Evolutionary conservation across 2,113 vertebrate genomes (phyloP).

Genomic region (Carollia perspicillata): DNA sequence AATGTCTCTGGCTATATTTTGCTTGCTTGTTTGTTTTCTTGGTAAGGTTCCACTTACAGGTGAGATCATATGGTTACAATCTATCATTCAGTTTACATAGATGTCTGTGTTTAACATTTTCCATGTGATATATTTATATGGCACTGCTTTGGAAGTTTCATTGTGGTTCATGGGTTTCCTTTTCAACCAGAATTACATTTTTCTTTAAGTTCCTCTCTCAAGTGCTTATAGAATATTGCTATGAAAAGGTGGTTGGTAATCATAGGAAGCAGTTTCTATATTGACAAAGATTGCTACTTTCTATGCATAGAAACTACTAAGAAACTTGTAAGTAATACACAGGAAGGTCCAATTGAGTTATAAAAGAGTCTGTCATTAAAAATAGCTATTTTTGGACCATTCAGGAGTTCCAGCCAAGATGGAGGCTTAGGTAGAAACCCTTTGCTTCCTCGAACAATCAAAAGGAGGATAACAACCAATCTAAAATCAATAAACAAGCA

Average conservation of each 20-base stretch:
- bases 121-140: neutral
- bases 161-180: constrained; percentile 33
- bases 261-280: constrained; percentile 31
- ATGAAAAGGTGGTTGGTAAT: constrained; percentile 28
- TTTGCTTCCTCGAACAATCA: no score
- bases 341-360: neutral
- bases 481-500: no score
- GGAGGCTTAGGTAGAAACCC: no score
- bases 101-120: neutral
- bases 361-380: neutral
- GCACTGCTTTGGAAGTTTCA: neutral
- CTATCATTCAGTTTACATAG: neutral
- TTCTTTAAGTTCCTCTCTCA: constrained; percentile 32
- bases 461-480: no score
- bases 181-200: constrained; percentile 45
- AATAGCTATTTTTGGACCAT: neutral
- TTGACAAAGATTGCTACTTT: neutral
- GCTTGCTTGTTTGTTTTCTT: no score
- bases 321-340: neutral
- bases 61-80: no score
- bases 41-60: no score
- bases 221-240: constrained; percentile 48
- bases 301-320: neutral
- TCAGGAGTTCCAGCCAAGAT: no score
- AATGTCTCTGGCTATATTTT: no score